These are phyloP conservation scores for Endotricha flammealis DNA, from an alignment of 2,888 invertebrate genomes.

Conservation along the genomic window DNA sequence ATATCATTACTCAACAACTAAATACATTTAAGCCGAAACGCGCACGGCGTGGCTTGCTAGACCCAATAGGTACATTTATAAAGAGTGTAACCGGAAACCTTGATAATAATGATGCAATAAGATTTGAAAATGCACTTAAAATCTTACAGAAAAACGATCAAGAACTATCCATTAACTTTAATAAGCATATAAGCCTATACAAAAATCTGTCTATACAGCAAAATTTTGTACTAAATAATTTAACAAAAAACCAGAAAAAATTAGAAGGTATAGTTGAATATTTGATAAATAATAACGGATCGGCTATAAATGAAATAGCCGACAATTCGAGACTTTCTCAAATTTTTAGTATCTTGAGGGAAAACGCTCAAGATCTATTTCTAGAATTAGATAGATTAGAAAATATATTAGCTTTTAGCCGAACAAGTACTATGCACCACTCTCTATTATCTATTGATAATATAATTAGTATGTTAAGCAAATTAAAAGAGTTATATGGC, in stretches of 20 bases:
- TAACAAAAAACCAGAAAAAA: neutral
- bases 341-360: slow-evolving; percentile 1
- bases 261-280: too few species aligned
- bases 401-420: slow-evolving; percentile 15
- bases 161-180: too few species aligned
- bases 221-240: neutral
- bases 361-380: slow-evolving; percentile 10
- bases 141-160: too few species aligned
- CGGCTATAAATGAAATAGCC: slow-evolving; percentile 2
- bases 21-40: too few species aligned
- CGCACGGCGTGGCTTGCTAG: too few species aligned
- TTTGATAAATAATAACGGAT: too few species aligned
- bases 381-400: slow-evolving; percentile 15
- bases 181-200: too few species aligned
- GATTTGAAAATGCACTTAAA: too few species aligned
- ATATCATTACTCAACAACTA: too few species aligned
- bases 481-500: slow-evolving; percentile 15
- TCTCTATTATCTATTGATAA: slow-evolving; percentile 11
- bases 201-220: neutral
- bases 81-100: too few species aligned
- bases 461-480: slow-evolving; percentile 15
- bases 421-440: slow-evolving; percentile 10
- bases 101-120: too few species aligned
- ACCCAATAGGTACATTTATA: too few species aligned
- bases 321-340: slow-evolving; percentile 11